Evolutionary conservation across 30 jellyfish, hydroid and myxozoan species (phyloP).

Genomic region (Aurelia aurita): DNA sequence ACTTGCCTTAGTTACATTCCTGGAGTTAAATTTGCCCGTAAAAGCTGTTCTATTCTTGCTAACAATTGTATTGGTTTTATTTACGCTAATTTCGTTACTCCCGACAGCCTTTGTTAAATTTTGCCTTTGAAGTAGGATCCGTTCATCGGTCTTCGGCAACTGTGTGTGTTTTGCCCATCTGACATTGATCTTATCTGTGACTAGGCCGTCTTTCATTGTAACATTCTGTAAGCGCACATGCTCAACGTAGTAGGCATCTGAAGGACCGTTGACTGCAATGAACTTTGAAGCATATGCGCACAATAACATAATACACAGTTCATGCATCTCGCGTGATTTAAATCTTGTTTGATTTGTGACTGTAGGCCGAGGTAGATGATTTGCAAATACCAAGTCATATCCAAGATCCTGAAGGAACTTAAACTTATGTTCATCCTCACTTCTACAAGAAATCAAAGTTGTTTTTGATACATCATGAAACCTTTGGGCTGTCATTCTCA

Average conservation of each 20-base stretch:
- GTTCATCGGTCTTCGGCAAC: conserved; percentile 67
- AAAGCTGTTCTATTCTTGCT: background rate
- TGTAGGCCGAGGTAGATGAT: background rate
- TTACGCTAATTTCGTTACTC: background rate
- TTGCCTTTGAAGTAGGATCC: conserved; percentile 49
- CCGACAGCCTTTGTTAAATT: background rate
- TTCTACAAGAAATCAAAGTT: conserved; percentile 50
- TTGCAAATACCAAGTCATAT: conserved; percentile 53
- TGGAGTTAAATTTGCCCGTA: background rate
- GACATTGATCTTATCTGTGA: conserved; percentile 76
- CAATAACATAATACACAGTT: conserved; percentile 58
- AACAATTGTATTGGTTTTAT: background rate
- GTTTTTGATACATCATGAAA: conserved; percentile 39
- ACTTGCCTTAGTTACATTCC: background rate
- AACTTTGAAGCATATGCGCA: conserved; percentile 90
- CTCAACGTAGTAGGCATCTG: conserved; percentile 80
- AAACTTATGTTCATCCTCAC: conserved; percentile 41
- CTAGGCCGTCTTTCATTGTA: conserved; percentile 83
- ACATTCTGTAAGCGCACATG: conserved; percentile 91
- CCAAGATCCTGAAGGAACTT: conserved; percentile 59
- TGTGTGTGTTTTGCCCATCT: conserved; percentile 93
- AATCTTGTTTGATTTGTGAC: no score
- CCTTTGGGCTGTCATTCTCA: conserved; percentile 27
- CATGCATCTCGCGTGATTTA: conserved; percentile 26
- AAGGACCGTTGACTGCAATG: conserved; percentile 54